Evolutionary conservation across 2,888 invertebrate genomes (phyloP), one percentile per base, ranked within the genome.

Genomic region (Orthosia gracilis): DNA sequence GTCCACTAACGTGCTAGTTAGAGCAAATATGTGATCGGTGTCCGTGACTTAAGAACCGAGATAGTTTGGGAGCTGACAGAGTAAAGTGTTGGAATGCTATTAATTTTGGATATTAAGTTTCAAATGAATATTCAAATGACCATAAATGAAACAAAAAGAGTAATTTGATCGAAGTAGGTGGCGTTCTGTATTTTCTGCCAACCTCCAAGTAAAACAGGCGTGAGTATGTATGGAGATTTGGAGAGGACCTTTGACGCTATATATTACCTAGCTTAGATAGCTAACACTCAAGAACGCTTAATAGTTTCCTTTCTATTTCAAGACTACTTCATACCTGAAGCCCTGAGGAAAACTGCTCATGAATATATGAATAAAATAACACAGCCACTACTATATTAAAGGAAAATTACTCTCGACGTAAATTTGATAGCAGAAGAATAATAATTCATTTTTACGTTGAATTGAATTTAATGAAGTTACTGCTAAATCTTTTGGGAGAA

Each of bases 341-440:
- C 64, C 76, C 31, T 11, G 59, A 47, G 57, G 55, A 54, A 57
- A 76, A 55, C 55, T 67, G 50, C 59, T 82, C 82, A 82, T 79
- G 82, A 82, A 78, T 78, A 75, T 62, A 78, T 78, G 78, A 80
- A 82, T 79, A 76, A 59, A 77, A 64, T 76, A 82, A 70, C 59
- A 70, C 63, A 70, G 50, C 54, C 49, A 66, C 67, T 57, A 57
- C 66, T 50, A 58, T 54, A 74, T 73, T 78, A 72, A 72, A 84
- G 63, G 55, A 67, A 77, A 71, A 83, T 79, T 79, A 61, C 61
- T 55, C 55, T 63, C 17, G 78, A 75, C 78, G 63, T 71, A 23
- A 66, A 76, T 75, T 78, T 72, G 52, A 79, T 64, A 68, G 59
- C 40, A 63, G 62, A 55, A 58, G 65, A n/a, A 61, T 69, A 58